Evolutionary conservation across 2,888 invertebrate species (phyloP).

Genomic region (Osedax fenrisi): DNA sequence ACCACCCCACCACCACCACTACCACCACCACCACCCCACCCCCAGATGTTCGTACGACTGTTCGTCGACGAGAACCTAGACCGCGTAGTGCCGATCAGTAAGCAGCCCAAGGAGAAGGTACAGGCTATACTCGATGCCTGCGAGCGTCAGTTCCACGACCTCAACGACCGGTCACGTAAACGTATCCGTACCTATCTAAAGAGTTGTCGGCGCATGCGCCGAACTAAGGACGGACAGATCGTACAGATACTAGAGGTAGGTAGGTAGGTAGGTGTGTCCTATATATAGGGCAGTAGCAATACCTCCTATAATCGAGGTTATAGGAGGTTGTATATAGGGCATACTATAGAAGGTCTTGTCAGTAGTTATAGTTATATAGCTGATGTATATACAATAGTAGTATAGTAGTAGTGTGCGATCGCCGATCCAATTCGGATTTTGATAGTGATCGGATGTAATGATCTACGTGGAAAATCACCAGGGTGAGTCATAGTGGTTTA

Average conservation of each 20-base stretch:
- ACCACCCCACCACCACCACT: no score
- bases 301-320: no score
- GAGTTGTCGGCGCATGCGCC: slow-evolving; percentile 83
- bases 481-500: no score
- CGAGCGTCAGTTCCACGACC: slow-evolving; percentile 88
- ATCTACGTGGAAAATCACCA: no score
- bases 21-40: no score
- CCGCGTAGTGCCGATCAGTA: slow-evolving; percentile 87
- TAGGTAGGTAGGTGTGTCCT: not conserved
- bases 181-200: slow-evolving; percentile 86
- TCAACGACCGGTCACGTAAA: slow-evolving; percentile 83
- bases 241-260: not conserved
- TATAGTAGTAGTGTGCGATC: no score
- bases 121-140: slow-evolving; percentile 94
- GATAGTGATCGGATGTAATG: no score
- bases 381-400: no score
- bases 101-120: slow-evolving; percentile 92
- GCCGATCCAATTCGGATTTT: no score
- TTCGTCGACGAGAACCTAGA: slow-evolving; percentile 93
- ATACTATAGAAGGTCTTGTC: no score
- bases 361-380: no score
- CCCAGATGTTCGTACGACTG: slow-evolving; percentile 91
- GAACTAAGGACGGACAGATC: slow-evolving; percentile 68
- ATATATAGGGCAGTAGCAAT: not conserved
- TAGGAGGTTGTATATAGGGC: no score